phyloP scores from a whole-genome alignment of 2,113 vertebrate species.

The Galbula dea region DNA sequence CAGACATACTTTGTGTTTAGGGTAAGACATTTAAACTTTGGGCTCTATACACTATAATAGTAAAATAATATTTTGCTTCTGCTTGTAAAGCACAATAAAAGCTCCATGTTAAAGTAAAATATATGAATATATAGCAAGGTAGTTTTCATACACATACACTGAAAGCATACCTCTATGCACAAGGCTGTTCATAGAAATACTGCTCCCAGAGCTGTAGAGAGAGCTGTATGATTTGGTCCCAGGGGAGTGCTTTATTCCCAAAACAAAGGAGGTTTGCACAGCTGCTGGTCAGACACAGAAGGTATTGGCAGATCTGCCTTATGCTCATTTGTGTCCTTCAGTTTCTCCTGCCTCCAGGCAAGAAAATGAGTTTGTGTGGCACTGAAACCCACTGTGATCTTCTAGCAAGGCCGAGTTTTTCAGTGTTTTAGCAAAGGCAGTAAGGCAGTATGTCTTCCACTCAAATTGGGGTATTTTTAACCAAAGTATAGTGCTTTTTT shows the following conservation, averaged over 20 bases:
- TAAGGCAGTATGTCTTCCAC: background rate
- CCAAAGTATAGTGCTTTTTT: too few relatives aligned
- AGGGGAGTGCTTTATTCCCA: background rate
- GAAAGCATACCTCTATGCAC: background rate
- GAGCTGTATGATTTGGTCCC: background rate
- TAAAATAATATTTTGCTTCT: background rate
- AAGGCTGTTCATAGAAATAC: background rate
- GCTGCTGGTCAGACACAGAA: background rate
- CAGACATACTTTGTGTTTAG: background rate
- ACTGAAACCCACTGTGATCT: background rate
- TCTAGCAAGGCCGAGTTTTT: background rate
- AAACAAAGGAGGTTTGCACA: background rate
- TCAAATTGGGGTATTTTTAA: too few relatives aligned
- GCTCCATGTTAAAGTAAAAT: background rate
- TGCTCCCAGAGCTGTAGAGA: background rate
- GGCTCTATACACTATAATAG: background rate
- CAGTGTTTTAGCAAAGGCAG: background rate
- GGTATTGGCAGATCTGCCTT: background rate
- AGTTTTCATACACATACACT: background rate
- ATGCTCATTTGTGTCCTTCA: fast-evolving
- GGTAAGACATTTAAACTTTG: background rate
- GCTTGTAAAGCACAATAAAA: background rate
- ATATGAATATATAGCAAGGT: background rate
- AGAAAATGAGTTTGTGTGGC: background rate
- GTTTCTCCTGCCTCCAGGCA: background rate